Base-by-base conservation (phyloP, 92 coral and sea anemone species). In the Muricea muricata region DNA sequence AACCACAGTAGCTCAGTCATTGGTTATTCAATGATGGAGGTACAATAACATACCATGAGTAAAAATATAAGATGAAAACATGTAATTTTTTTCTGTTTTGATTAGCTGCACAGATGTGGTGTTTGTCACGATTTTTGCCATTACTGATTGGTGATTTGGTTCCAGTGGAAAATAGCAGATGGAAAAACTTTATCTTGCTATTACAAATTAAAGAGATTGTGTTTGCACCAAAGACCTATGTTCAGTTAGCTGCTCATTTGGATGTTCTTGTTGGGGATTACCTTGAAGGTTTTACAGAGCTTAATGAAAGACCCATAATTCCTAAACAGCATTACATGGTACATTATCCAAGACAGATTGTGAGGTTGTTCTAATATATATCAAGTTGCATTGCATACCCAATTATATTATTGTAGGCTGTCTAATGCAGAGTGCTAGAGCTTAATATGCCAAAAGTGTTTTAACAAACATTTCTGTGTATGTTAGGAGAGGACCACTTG, bases 321-420 rank as follows among this genome's bases (percentile, higher is more conserved):
- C 86, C 86, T 40, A 82, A 82, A 40, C 79, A 82, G 70, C 79
- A 82, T 66, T 69, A 31, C 48, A 82, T 82, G 86, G 86, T 82
- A 60, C 87, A 82, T 34, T 82, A 82, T 10, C 70, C 87, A 47
- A 30, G 52, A 46, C 87, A 82, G 54, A 82, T 82, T 41, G 41
- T 82, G 35, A 82, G 87, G 80, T 82, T 24, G 21, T n/a, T 55
- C 9, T 66, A 45, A 58, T 24, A 58, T 18, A 23, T 58, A 55
- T 18, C 15, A 4, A 18, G 21, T 55, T 12, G 5, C 24, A 55
- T 18, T 55, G 67, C 18, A 58, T 11, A 6, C 13, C 7, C 30
- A 18, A 18, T 4, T 7, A 2, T 6, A 58, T 58, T 23, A 18
- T 58, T 18, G 18, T 18, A 58, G 1, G 5, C 30, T 18, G 34